phyloP scores from a whole-genome alignment of 2,113 vertebrate species.

The Todiramphus saurophagus region DNA sequence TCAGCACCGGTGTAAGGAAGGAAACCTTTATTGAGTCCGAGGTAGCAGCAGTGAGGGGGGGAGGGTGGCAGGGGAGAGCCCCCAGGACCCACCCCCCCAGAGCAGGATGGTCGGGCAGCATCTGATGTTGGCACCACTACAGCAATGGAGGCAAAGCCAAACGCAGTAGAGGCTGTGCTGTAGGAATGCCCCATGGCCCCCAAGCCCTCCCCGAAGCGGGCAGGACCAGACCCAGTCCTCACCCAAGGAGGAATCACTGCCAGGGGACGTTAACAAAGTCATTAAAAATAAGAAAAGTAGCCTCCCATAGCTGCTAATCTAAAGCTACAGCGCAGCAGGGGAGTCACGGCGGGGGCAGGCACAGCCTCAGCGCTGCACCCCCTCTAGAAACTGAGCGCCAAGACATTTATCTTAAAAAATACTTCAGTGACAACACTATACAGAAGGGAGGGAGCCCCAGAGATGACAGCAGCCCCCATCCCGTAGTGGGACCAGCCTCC shows the following conservation, averaged over 20 bases:
- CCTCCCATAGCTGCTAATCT: slow-evolving; percentile 48
- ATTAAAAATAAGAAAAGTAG: background rate
- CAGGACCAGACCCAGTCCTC: background rate
- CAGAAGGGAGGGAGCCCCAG: slow-evolving; percentile 44
- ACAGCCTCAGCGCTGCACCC: background rate
- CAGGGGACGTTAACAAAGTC: background rate
- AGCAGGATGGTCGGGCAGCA: background rate
- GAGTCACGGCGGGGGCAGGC: background rate
- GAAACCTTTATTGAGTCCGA: slow-evolving; percentile 46
- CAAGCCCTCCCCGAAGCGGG: background rate
- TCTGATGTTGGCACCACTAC: background rate
- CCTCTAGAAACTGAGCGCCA: background rate
- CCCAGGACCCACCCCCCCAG: background rate
- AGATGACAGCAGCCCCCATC: background rate
- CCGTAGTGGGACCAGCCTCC: background rate
- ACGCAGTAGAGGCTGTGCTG: background rate
- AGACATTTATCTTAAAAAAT: background rate
- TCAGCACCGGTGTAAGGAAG: background rate
- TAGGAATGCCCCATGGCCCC: background rate
- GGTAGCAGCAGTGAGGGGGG: slow-evolving; percentile 36
- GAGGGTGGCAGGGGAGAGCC: background rate
- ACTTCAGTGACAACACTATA: slow-evolving; percentile 58
- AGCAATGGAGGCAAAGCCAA: slow-evolving; percentile 51
- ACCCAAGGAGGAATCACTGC: background rate
- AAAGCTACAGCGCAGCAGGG: slow-evolving; percentile 14